Base-by-base conservation (phyloP, 2,797 vertebrate species). In the Sphenodon punctatus region DNA sequence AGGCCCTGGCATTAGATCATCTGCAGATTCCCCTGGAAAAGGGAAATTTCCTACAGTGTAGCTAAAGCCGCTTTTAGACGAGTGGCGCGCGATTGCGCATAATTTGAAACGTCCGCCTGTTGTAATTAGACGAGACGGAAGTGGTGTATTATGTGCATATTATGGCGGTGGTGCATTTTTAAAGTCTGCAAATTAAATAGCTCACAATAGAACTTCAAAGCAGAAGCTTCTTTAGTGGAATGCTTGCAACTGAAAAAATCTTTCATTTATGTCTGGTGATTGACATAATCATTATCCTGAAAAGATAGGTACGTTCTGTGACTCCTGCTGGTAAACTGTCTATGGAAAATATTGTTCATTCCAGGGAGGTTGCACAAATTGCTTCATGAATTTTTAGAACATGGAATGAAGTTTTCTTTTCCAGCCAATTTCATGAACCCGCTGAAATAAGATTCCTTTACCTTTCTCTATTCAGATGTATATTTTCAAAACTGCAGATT, bases 221-320 rank as follows among this genome's bases (percentile, higher is more conserved):
- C 22, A 86, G 84, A 74, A 88, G 80, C 78, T 67, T 65, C 3
- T 72, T 45, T 86, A 78, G n/a, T 53, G 64, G 70, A 69, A 34
- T 80, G 78, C 87, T 84, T 66, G 75, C 84, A 87, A 77, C 84
- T 89, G 77, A 84, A n/a, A n/a, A n/a, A n/a, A n/a, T 80, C 43
- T 72, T 70, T 78, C 72, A 84, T 76, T 86, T 67, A 67, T 27
- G 61, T 58, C 58, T 69, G 69, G 77, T 65, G 67, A 80, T 67
- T 23, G 51, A 56, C 3, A 34, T 4, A 12, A 41, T 80, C 76
- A 84, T 23, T 76, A 61, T 76, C 76, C 41, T 58, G 16, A 43
- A 73, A 59, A 5, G 17, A 65, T n/a, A n/a, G 46, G 67, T 34
- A 34, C 23, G 9, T 23, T 0, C 9, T 60, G 19, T 6, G 73